These are phyloP conservation scores for Drosophila orena DNA, from an alignment of 1,140 invertebrate species.

Conservation along the genomic window DNA sequence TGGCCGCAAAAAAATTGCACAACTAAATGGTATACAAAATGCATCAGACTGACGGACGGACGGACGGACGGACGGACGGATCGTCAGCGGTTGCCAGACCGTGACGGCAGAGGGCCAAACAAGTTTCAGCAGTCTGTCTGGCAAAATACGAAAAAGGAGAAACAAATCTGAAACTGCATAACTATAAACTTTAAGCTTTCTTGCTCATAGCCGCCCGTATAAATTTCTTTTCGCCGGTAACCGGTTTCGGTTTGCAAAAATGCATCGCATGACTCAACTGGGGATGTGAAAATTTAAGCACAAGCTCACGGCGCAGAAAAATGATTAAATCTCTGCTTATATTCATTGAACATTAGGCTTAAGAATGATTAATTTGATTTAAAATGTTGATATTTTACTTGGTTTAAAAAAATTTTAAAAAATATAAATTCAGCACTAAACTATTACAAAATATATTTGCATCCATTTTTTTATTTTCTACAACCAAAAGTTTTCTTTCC, in stretches of 20 bases:
- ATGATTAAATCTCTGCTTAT: slow-evolving; percentile 1
- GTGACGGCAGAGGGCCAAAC: slow-evolving; percentile 52
- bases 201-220: slow-evolving; percentile 18
- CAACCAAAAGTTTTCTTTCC: background rate
- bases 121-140: slow-evolving; percentile 35
- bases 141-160: slow-evolving; percentile 17
- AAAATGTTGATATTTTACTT: too few species aligned
- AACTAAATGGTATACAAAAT: slow-evolving; percentile 26
- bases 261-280: slow-evolving; percentile 58
- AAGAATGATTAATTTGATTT: too few species aligned
- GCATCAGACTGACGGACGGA: slow-evolving; percentile 9
- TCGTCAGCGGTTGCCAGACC: slow-evolving; percentile 32
- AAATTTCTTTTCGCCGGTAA: slow-evolving; percentile 68
- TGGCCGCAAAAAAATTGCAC: slow-evolving; percentile 55
- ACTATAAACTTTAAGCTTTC: slow-evolving; percentile 44
- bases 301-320: background rate
- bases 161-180: slow-evolving; percentile 47
- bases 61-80: slow-evolving; percentile 5
- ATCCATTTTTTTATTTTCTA: background rate
- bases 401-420: too few species aligned
- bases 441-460: too few species aligned
- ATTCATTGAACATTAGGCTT: background rate
- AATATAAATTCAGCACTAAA: too few species aligned
- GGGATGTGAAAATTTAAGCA: slow-evolving; percentile 18
- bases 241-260: slow-evolving; percentile 68